phyloP scores from a whole-genome alignment of 2,888 invertebrate species.

The Heteropelma amictum region DNA sequence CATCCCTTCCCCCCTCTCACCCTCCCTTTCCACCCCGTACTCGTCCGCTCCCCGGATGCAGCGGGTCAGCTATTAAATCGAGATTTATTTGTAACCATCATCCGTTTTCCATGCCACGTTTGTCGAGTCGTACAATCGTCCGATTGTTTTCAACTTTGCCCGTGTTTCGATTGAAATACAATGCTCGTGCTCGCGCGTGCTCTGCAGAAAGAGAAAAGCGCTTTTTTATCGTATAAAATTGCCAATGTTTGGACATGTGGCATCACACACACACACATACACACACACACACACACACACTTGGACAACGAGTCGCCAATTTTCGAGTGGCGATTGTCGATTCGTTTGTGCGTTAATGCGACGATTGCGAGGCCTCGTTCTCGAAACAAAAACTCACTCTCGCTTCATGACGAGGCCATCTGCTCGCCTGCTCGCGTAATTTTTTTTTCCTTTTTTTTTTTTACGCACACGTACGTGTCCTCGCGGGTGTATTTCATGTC shows the following conservation, averaged over 20 bases:
- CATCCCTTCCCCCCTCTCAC: not conserved
- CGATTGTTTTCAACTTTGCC: conserved; percentile 56
- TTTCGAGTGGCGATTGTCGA: conserved; percentile 71
- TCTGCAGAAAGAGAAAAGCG: conserved; percentile 27
- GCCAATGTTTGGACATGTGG: conserved; percentile 62
- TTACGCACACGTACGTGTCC: conserved; percentile 2
- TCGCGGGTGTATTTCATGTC: conserved; percentile 24
- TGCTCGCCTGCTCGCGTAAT: conserved; percentile 38
- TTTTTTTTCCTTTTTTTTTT: too few species aligned
- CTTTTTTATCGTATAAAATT: conserved; percentile 25
- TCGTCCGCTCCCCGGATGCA: not conserved
- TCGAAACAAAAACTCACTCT: conserved; percentile 75
- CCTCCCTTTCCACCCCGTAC: conserved; percentile 23
- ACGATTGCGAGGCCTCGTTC: conserved; percentile 74
- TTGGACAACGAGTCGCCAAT: conserved; percentile 40
- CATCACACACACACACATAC: not conserved
- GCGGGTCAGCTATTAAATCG: conserved; percentile 53
- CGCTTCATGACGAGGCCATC: conserved; percentile 54
- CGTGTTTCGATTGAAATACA: conserved; percentile 28
- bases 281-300: not conserved
- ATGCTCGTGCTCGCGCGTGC: not conserved
- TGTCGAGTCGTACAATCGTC: conserved; percentile 49
- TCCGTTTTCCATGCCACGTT: not conserved
- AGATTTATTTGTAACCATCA: conserved; percentile 54
- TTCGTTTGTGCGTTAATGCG: conserved; percentile 76